Percentiles rank a stretch among this genome's conserved stretches.
Conservation (phyloP, 2,113 vertebrate species). For the Procavia capensis region DNA sequence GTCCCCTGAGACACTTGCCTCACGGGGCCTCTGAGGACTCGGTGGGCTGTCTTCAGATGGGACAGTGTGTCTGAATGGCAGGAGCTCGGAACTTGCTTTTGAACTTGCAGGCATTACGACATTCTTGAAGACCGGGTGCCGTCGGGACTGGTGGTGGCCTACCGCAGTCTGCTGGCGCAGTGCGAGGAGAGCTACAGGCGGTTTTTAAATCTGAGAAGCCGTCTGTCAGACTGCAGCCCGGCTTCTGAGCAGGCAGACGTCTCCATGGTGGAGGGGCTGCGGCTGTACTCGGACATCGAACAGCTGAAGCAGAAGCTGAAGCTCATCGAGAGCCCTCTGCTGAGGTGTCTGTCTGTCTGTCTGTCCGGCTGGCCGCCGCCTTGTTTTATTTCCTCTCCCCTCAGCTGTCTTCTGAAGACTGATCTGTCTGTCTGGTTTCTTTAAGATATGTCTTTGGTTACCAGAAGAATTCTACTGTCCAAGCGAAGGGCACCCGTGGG, state of each 20-base stretch:
- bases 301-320: constrained; percentile 93
- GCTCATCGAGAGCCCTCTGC: constrained; percentile 96
- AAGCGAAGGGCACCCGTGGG: constrained; percentile 90
- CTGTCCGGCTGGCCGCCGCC: not conserved
- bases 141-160: constrained; percentile 92
- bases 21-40: not conserved
- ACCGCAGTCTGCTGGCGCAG: constrained; percentile 88
- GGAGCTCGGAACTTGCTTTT: constrained; percentile 38
- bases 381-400: not conserved
- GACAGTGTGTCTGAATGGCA: constrained; percentile 41
- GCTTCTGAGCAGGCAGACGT: constrained; percentile 93
- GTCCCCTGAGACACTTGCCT: not conserved
- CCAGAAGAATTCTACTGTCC: constrained; percentile 90
- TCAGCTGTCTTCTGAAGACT: not conserved
- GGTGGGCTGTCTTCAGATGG: not conserved
- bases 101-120: constrained; percentile 93
- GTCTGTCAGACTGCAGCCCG: constrained; percentile 87
- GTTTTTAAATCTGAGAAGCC: constrained; percentile 91
- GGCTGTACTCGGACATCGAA: constrained; percentile 94
- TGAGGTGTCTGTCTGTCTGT: constrained; percentile 86
- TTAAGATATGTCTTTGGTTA: constrained; percentile 95
- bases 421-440: constrained; percentile 33
- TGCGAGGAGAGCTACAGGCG: constrained; percentile 91
- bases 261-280: constrained; percentile 96
- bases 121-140: constrained; percentile 95